phyloP scores from a whole-genome alignment of 2,888 invertebrate species.

The Thera obeliscata region DNA sequence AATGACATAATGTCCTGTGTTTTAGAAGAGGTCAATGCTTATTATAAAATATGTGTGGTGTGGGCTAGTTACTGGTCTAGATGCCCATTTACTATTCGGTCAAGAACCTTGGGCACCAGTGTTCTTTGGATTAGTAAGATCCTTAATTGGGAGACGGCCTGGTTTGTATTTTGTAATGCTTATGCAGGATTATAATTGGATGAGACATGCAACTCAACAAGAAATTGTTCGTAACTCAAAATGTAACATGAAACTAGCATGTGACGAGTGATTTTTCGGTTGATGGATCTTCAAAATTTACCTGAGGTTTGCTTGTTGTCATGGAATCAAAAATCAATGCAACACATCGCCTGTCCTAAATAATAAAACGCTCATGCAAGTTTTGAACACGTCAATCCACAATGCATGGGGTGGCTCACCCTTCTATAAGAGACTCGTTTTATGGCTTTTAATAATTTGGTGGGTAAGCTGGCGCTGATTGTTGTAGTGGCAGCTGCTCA shows the following conservation, averaged over 20 bases:
- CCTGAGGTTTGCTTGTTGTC: constrained; percentile 35
- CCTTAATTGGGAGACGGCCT: constrained; percentile 25
- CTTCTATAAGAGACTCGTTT: constrained; percentile 78
- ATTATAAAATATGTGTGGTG: constrained; percentile 18
- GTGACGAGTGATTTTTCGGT: background rate
- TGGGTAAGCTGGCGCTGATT: constrained; percentile 81
- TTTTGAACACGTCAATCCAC: constrained; percentile 72
- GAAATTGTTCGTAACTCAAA: background rate
- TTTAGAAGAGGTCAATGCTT: constrained; percentile 4
- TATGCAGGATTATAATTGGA: constrained; percentile 16
- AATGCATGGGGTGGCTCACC: constrained; percentile 76
- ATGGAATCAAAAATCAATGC: constrained; percentile 64
- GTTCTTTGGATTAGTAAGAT: constrained; percentile 19
- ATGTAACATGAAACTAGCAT: background rate
- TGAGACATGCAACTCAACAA: background rate
- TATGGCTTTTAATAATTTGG: constrained; percentile 83
- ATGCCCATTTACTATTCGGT: constrained; percentile 10
- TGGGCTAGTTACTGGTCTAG: constrained; percentile 17
- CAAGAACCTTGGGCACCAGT: constrained; percentile 27
- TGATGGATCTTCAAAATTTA: constrained; percentile 12
- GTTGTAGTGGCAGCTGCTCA: constrained; percentile 76
- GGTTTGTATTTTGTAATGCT: constrained; percentile 14
- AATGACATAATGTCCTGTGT: constrained; percentile 31
- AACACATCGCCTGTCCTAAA: constrained; percentile 69
- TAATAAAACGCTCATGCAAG: constrained; percentile 76